A percentile compares a stretch with the other conserved stretches of the same genome.
phyloP scores from a whole-genome alignment of 2,113 vertebrate genomes.

The Austrofundulus limnaeus region DNA sequence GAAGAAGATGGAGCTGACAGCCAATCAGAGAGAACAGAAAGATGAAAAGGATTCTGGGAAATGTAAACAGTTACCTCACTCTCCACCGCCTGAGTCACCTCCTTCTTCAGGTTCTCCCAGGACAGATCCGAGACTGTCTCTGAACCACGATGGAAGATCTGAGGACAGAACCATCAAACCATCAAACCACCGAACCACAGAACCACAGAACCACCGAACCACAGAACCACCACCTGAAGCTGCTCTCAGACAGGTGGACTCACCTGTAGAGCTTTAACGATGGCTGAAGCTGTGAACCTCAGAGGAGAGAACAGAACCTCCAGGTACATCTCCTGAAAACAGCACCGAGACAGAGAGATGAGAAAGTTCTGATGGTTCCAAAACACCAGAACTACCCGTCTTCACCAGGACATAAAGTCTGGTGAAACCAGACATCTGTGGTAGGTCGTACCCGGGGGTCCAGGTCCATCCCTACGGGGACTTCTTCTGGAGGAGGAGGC shows the following conservation, averaged over 20 bases:
- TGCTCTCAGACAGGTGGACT: background rate
- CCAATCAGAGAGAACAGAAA: no score
- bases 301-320: conserved; percentile 87
- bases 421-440: background rate
- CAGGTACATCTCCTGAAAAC: conserved; percentile 86
- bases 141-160: conserved; percentile 89
- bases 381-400: background rate
- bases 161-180: background rate
- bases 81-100: conserved; percentile 91
- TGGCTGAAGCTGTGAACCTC: conserved; percentile 83
- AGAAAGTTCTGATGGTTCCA: background rate
- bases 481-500: conserved; percentile 87
- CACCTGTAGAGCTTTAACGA: conserved; percentile 83
- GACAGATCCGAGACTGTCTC: conserved; percentile 83
- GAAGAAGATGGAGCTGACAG: no score
- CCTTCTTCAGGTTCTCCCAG: conserved; percentile 89
- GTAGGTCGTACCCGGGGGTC: conserved; percentile 86
- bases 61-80: conserved; percentile 79
- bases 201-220: background rate
- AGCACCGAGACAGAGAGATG: background rate
- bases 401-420: conserved; percentile 75
- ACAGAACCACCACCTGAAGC: no score
- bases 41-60: no score
- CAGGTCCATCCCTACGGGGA: conserved; percentile 85
- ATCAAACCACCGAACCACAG: background rate